Evolutionary conservation across 2,113 vertebrate genomes (phyloP), one percentile per base, ranked within the genome.

Genomic region (Pangasianodon hypophthalmus): DNA sequence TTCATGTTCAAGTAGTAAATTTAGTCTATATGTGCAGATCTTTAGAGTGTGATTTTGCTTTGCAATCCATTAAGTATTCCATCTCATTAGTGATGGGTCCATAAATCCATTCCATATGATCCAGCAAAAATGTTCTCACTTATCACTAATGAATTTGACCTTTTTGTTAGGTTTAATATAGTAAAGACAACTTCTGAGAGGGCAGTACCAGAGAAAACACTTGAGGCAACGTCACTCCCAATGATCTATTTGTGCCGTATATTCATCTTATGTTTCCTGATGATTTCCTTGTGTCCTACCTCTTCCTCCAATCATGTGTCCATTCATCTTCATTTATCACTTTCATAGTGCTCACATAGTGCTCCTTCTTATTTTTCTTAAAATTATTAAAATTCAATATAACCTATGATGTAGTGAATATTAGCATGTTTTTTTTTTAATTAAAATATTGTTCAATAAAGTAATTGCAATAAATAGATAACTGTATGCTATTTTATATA

Each of bases 231-330:
- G n/a, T 37, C 16, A 58, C 18, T 83, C 5, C 29, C 6, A 37
- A 9, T 50, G n/a, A 21, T 9, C 16, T 60, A 24, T 21, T 29
- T 44, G 3, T 81, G 92, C 87, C 90, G 6, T 44, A 79, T 3
- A 58, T 52, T 11, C 87, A 77, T 29, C 83, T 75, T 69, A 73
- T 91, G 83, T 89, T 84, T 88, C 86, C 48, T 92, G 91, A 92
- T 93, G n/a, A n/a, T n/a, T n/a, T n/a, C n/a, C n/a, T 94, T 93
- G 91, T 94, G 92, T 92, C 88, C 88, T 92, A 92, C 93, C 91
- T 93, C 90, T 89, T 82, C 1, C 73, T 87, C 91, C 87, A 92
- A 94, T 95, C 92, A 94, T 92, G 92, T 87, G 80, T 67, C 93
- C 93, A 95, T 95, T 94, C 93, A 93, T 95, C 93, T 94, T 92